phyloP scores from a whole-genome alignment of 2,113 vertebrate species.

The Piaya cayana region DNA sequence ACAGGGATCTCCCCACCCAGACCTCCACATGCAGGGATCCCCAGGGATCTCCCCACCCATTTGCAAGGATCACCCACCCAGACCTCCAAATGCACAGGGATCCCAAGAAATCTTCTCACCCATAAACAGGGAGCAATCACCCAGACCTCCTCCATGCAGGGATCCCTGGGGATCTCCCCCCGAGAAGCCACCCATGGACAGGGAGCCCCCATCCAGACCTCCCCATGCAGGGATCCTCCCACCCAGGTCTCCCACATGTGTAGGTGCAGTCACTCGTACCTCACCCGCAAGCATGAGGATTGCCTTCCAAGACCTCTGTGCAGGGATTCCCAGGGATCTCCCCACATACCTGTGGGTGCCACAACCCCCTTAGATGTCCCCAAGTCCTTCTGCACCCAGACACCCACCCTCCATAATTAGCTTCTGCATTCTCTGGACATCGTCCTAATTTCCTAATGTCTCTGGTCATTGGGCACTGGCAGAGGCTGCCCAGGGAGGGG shows the following conservation, averaged over 20 bases:
- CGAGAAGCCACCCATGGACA: not conserved
- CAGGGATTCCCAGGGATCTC: not conserved
- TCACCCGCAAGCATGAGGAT: not conserved
- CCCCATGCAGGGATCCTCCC: not conserved
- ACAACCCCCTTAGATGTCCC: too few relatives aligned
- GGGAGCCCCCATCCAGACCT: not conserved
- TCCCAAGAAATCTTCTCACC: not conserved
- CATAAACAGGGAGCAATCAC: not conserved
- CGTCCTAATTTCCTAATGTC: too few relatives aligned
- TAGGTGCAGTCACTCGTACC: not conserved
- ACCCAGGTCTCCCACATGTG: not conserved
- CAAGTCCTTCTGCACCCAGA: too few relatives aligned
- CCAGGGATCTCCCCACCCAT: too few relatives aligned
- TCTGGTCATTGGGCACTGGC: too few relatives aligned
- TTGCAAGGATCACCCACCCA: too few relatives aligned
- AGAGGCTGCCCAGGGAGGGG: too few relatives aligned
- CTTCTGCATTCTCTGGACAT: too few relatives aligned
- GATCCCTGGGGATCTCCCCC: not conserved
- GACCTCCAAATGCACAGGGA: not conserved
- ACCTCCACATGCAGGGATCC: too few relatives aligned
- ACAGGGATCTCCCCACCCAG: too few relatives aligned
- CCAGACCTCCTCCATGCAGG: too few relatives aligned
- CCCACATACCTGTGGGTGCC: not conserved
- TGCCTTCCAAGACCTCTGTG: too few relatives aligned
- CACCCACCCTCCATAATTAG: not conserved